Evolutionary conservation across 2,888 invertebrate genomes (phyloP).

Genomic region (Chaitophorus viminalis): DNA sequence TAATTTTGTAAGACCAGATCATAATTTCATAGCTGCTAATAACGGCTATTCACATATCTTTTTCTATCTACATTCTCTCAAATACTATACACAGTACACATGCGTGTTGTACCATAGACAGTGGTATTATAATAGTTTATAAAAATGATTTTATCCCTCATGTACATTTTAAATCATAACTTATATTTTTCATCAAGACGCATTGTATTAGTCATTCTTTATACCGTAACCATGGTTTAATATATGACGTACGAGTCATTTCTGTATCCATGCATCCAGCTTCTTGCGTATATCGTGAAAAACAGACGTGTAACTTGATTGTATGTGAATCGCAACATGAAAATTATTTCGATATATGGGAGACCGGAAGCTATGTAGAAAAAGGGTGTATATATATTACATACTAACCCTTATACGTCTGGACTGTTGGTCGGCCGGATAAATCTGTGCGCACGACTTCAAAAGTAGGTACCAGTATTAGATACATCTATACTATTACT

Average conservation of each 20-base stretch:
- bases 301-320: neutral
- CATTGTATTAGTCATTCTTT: too few relatives aligned
- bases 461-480: conserved; percentile 23
- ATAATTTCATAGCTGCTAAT: neutral
- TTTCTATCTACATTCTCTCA: neutral
- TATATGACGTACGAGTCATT: neutral
- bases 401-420: neutral
- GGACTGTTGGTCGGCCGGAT: conserved; percentile 24
- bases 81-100: neutral
- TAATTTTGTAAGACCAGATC: conserved; percentile 1
- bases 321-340: neutral
- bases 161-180: too few relatives aligned
- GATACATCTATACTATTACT: neutral
- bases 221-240: neutral
- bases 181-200: too few relatives aligned
- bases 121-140: neutral
- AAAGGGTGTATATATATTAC: neutral
- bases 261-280: neutral
- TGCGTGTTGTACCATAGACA: neutral
- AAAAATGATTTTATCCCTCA: neutral
- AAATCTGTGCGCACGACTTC: neutral
- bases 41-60: neutral
- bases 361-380: conserved; percentile 13
- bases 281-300: neutral
- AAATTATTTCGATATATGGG: conserved; percentile 16